Conservation (phyloP, 2,797 vertebrate species). For the Picus viridis region DNA sequence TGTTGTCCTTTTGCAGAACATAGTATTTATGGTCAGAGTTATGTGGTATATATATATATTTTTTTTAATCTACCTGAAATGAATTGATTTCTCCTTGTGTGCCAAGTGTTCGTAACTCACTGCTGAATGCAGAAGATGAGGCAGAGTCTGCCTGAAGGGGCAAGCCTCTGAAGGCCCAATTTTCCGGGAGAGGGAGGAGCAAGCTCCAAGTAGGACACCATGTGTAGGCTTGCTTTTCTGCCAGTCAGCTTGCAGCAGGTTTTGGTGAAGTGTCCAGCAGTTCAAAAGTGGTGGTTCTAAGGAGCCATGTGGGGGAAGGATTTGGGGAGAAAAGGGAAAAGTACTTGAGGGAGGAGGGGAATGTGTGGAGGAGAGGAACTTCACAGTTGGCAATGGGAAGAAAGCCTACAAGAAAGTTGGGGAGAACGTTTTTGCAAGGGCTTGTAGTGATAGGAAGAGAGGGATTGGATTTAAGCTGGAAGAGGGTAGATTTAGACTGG, state of each 20-base stretch:
- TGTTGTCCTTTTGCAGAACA: not conserved
- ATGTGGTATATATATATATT: not conserved
- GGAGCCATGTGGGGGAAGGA: fast-evolving
- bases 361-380: not conserved
- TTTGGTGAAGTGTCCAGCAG: not conserved
- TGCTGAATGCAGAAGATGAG: not conserved
- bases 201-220: not conserved
- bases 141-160: not conserved
- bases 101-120: not conserved
- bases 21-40: not conserved
- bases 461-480: no score
- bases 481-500: no score
- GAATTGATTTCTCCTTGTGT: not conserved
- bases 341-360: not conserved
- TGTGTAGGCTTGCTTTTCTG: not conserved
- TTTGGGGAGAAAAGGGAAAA: not conserved
- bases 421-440: no score
- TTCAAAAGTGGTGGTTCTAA: not conserved
- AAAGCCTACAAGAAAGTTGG: not conserved
- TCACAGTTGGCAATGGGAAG: not conserved
- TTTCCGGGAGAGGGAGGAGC: not conserved
- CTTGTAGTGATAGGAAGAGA: no score
- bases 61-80: constrained; percentile 9
- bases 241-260: not conserved
- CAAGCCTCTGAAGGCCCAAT: not conserved